phyloP scores from a whole-genome alignment of 2,888 invertebrate genomes.

The Melieria picta region DNA sequence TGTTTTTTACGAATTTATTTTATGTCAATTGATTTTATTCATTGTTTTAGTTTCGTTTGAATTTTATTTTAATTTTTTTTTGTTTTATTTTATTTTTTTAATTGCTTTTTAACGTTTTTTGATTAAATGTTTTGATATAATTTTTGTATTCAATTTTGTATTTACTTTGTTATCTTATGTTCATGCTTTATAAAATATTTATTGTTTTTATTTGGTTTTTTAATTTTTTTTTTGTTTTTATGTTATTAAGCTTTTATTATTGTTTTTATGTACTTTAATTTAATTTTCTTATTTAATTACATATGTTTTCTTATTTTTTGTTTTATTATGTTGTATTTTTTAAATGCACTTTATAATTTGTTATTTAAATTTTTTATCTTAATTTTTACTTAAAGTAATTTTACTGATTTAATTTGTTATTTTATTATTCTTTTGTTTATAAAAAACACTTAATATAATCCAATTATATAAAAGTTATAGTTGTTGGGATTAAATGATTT shows the following conservation, averaged over 20 bases:
- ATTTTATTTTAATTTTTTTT: too few species aligned
- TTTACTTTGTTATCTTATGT: too few species aligned
- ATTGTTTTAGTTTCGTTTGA: too few species aligned
- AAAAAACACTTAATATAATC: too few species aligned
- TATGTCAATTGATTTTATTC: background rate
- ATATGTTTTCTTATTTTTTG: slow-evolving; percentile 4
- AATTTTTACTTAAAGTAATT: background rate
- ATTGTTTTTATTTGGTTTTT: background rate
- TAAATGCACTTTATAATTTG: background rate
- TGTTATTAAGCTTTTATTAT: background rate
- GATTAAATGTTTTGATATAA: too few species aligned
- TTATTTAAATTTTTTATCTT: slow-evolving; percentile 3
- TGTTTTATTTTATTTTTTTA: too few species aligned
- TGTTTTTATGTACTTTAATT: background rate
- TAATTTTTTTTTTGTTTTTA: background rate
- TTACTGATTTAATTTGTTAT: background rate
- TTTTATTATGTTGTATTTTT: slow-evolving; percentile 1
- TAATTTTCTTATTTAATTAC: background rate
- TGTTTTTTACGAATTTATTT: background rate
- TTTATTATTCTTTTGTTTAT: too few species aligned
- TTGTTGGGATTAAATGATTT: too few species aligned
- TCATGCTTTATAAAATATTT: too few species aligned
- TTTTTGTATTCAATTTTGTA: too few species aligned
- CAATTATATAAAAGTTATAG: too few species aligned
- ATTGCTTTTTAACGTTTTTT: too few species aligned